phyloP scores from a whole-genome alignment of 2,888 invertebrate species.

The Eugnorisma glareosa region DNA sequence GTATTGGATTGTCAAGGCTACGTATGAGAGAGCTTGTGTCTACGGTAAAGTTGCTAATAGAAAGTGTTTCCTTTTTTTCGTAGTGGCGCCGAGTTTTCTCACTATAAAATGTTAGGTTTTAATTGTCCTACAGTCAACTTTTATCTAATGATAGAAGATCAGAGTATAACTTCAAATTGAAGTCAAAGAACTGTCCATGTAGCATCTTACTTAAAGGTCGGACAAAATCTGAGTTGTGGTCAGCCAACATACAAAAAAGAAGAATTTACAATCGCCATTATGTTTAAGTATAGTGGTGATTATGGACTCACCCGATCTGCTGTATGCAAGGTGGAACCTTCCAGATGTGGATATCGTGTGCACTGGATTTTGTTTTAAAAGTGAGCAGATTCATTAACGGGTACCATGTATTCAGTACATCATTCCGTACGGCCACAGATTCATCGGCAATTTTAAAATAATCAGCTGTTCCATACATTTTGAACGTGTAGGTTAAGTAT shows the following conservation, averaged over 20 bases:
- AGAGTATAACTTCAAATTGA: background rate
- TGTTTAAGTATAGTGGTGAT: background rate
- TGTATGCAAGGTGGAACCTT: background rate
- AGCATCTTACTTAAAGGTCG: background rate
- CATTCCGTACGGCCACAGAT: no score
- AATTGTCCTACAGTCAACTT: background rate
- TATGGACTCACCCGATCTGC: background rate
- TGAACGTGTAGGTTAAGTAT: background rate
- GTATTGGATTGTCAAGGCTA: background rate
- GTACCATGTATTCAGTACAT: no score
- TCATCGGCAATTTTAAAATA: no score
- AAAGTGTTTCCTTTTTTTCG: constrained; percentile 29
- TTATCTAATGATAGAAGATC: background rate
- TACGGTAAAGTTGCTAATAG: background rate
- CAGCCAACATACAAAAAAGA: background rate
- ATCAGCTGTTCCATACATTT: background rate
- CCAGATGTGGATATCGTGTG: no score
- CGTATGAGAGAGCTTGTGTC: background rate
- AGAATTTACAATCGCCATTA: background rate
- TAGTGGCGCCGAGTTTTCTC: background rate
- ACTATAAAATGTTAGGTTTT: background rate
- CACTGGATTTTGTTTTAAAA: no score
- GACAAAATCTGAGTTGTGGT: background rate
- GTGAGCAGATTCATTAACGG: no score
- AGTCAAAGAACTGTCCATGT: background rate